A percentile compares a stretch with the other conserved stretches of the same genome.
Conservation (phyloP, 2,797 vertebrate species). For the Spea hammondii region DNA sequence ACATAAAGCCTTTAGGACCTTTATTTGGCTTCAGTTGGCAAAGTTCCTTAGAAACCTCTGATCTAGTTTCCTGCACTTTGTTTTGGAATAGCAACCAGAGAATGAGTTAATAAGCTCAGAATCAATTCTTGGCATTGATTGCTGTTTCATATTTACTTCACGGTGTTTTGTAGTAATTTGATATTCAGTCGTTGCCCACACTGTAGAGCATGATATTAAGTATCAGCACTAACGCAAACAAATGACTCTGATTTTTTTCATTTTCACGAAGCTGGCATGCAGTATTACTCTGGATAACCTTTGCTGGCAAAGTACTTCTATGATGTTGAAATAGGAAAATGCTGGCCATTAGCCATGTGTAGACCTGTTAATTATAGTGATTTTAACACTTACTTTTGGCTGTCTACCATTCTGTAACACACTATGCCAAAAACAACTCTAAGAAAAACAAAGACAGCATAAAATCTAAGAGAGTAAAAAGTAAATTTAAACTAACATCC, state of each 20-base stretch:
- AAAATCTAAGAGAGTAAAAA: not conserved
- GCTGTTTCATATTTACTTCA: not conserved
- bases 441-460: slow-evolving; percentile 7
- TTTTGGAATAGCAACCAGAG: not conserved
- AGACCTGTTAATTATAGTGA: slow-evolving; percentile 46
- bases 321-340: slow-evolving; percentile 38
- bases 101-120: slow-evolving; percentile 1
- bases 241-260: not conserved
- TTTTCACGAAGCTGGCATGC: slow-evolving; percentile 28
- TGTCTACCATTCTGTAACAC: slow-evolving; percentile 23
- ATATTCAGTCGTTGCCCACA: not conserved
- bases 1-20: too few species aligned
- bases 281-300: slow-evolving; percentile 45
- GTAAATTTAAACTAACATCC: too few species aligned
- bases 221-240: slow-evolving; percentile 9
- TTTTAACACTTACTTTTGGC: slow-evolving; percentile 47
- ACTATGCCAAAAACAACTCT: slow-evolving; percentile 34
- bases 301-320: slow-evolving; percentile 33
- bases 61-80: not conserved
- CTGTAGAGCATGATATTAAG: not conserved
- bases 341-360: slow-evolving; percentile 29
- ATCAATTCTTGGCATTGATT: not conserved
- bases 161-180: not conserved
- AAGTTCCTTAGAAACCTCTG: too few species aligned
- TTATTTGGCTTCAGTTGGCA: too few species aligned